phyloP scores from a whole-genome alignment of 2,888 invertebrate species.

The Aromia moschata region DNA sequence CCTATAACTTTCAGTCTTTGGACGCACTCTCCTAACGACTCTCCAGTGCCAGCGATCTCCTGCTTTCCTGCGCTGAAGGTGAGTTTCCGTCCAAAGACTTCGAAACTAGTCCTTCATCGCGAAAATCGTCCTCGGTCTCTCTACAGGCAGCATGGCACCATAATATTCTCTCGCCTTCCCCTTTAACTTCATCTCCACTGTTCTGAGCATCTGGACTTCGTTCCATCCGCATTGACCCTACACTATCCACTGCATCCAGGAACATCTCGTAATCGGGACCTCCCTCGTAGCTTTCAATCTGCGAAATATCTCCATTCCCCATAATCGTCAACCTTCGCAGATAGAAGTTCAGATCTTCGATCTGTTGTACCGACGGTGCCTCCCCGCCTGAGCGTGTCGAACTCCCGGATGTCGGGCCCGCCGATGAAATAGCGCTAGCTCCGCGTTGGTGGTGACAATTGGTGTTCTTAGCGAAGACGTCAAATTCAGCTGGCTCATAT shows the following conservation, averaged over 20 bases:
- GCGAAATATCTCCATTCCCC: not conserved
- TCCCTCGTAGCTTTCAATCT: slow-evolving; percentile 23
- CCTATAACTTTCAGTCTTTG: slow-evolving; percentile 21
- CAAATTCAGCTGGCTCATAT: too few relatives aligned
- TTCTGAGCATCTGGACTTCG: slow-evolving; percentile 2
- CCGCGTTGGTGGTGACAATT: too few relatives aligned
- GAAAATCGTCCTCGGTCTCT: slow-evolving; percentile 17
- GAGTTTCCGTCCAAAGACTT: slow-evolving; percentile 22
- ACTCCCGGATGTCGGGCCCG: not conserved
- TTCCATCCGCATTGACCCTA: slow-evolving; percentile 10
- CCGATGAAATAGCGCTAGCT: not conserved
- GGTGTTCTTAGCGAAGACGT: too few relatives aligned
- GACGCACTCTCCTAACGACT: slow-evolving; percentile 25
- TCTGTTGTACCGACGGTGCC: not conserved
- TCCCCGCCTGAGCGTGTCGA: too few relatives aligned
- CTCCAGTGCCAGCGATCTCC: slow-evolving; percentile 17
- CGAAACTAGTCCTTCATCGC: slow-evolving; percentile 21
- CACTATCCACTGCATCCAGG: slow-evolving; percentile 14
- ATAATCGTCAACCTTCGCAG: not conserved
- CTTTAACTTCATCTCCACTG: slow-evolving; percentile 13
- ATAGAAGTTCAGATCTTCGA: slow-evolving; percentile 17
- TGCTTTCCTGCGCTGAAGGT: slow-evolving; percentile 6
- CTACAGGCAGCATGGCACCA: not conserved
- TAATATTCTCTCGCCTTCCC: slow-evolving; percentile 22
- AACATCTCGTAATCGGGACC: slow-evolving; percentile 27